Evolutionary conservation across 2,113 vertebrate species (phyloP), one percentile per base, ranked within the genome.

Genomic region (Caranx ignobilis): DNA sequence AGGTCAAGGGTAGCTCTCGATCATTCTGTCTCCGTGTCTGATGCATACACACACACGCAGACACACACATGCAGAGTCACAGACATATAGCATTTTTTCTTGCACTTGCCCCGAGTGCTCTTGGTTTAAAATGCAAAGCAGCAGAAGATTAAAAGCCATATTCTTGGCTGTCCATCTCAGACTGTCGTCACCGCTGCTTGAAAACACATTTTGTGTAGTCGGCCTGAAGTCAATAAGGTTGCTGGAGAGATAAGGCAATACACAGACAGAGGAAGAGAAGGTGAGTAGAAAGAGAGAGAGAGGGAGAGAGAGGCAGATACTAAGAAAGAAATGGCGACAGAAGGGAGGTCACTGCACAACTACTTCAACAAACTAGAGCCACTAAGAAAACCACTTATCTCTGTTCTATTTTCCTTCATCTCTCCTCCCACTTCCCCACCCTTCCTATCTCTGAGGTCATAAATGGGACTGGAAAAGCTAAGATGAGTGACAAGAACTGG

Each of bases 61-160:
- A 77, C 48, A 74, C 45, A 60, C 50, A 32, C 37, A 35, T 7
- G 31, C 68, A 81, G 16, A 71, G 50, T 4, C 26, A 43, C 11
- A 82, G 11, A 50, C 43, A 71, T n/a, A 62, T 31, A 72, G 37
- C 45, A 43, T 72, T 75, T 68, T 67, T 55, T 59, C 21, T 55
- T 32, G 72, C 83, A 75, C 54, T 82, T 75, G 65, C 76, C 73
- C 52, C 62, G n/a, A 55, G 32, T 75, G 75, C 70, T 70, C 71
- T 80, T 83, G 72, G 78, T 83, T 86, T 80, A 79, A 88, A 83
- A 88, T 90, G 82, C 86, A 91, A 88, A 88, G 70, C 65, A 86
- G 81, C 66, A 71, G 66, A 79, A 84, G 71, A 82, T 90, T 77
- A 78, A 78, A 86, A 87, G 70, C 43, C 85, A 59, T 6, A 68